Conservation (phyloP, 2,797 vertebrate genomes). For the Avahi laniger region DNA sequence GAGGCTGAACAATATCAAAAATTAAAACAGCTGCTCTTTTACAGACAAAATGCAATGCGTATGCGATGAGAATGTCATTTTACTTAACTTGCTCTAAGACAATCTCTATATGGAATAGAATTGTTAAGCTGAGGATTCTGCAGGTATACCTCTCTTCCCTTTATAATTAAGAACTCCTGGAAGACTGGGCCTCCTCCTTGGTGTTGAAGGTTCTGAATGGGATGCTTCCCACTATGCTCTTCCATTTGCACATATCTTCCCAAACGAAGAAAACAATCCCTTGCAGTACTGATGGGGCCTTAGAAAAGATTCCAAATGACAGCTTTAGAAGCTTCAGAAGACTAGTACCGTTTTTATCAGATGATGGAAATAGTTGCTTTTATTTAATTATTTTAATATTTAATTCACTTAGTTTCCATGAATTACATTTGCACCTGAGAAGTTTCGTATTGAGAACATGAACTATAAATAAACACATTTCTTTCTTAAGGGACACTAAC, state of each 20-base stretch:
- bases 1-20: background rate
- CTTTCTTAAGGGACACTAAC: constrained; percentile 73
- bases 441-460: background rate
- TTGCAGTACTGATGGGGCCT: no score
- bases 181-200: background rate
- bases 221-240: background rate
- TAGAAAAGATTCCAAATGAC: background rate
- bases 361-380: background rate
- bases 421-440: background rate
- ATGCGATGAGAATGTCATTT: background rate
- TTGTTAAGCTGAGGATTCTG: background rate
- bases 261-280: background rate
- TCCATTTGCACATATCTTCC: background rate
- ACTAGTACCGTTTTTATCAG: background rate
- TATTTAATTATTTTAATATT: background rate
- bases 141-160: background rate
- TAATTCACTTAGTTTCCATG: background rate
- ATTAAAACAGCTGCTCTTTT: background rate
- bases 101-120: background rate
- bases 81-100: background rate
- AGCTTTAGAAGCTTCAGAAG: background rate
- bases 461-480: constrained; percentile 50
- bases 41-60: background rate
- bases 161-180: background rate
- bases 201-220: background rate